These are phyloP conservation scores for Porites evermanni DNA, from an alignment of 92 coral and sea anemone species.

Conservation along the genomic window DNA sequence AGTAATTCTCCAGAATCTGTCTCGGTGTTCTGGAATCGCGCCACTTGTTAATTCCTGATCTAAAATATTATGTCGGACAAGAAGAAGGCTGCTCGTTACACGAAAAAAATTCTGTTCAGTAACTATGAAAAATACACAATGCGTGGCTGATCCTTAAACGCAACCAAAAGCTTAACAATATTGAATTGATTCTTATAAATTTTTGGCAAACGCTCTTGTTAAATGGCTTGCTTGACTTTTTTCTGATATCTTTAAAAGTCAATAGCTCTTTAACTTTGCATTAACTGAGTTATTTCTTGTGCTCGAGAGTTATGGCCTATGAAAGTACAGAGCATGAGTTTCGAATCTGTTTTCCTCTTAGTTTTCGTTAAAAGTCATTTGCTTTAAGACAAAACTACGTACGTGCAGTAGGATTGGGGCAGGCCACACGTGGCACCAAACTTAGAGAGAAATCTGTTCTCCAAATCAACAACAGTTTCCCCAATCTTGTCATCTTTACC, in stretches of 20 bases:
- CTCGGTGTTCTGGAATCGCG: constrained; percentile 90
- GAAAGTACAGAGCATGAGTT: too few species aligned
- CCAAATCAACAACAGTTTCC: constrained; percentile 91
- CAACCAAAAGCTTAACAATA: too few species aligned
- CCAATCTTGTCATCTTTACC: constrained; percentile 93
- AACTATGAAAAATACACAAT: not conserved
- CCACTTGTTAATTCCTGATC: constrained; percentile 96
- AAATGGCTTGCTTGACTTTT: too few species aligned
- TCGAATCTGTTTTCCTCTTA: too few species aligned
- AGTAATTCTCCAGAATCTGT: constrained; percentile 79
- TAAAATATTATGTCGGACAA: not conserved
- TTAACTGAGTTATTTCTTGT: too few species aligned
- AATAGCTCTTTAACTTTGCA: too few species aligned
- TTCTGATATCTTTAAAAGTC: too few species aligned
- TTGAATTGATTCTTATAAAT: too few species aligned
- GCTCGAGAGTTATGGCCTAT: too few species aligned
- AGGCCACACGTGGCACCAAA: constrained; percentile 95
- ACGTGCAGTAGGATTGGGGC: constrained; percentile 91
- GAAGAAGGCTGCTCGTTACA: not conserved
- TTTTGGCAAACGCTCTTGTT: too few species aligned
- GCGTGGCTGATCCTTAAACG: too few species aligned
- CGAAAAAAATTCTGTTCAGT: not conserved
- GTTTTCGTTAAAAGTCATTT: too few species aligned
- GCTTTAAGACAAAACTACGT: constrained; percentile 30
- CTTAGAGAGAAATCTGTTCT: constrained; percentile 85